Evolutionary conservation across 2,797 vertebrate genomes (phyloP).

Genomic region (Gastrophryne carolinensis): DNA sequence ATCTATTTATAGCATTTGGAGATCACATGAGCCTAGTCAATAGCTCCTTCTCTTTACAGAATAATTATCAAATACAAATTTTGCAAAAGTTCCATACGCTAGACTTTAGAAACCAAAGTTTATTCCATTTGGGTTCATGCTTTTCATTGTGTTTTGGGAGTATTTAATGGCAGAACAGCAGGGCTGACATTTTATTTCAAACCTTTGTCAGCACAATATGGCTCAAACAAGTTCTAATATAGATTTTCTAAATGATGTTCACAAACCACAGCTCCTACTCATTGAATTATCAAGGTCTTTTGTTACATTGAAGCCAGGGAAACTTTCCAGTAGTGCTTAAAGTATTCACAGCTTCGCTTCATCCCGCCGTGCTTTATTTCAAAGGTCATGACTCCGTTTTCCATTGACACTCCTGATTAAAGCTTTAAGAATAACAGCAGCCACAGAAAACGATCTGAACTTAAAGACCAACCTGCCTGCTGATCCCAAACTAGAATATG

Average conservation of each 20-base stretch:
- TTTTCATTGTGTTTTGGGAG: slow-evolving; percentile 58
- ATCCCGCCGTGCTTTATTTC: slow-evolving; percentile 66
- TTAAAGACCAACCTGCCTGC: slow-evolving; percentile 70
- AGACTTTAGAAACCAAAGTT: slow-evolving; percentile 17
- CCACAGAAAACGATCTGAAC: slow-evolving; percentile 69
- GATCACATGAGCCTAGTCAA: background rate
- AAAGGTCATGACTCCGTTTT: slow-evolving; percentile 68
- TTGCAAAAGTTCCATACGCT: background rate
- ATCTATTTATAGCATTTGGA: background rate
- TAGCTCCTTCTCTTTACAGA: background rate
- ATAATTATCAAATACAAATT: slow-evolving; percentile 31
- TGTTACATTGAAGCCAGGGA: slow-evolving; percentile 61
- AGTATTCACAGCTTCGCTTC: slow-evolving; percentile 62
- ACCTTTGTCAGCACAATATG: slow-evolving; percentile 58
- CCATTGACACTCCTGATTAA: slow-evolving; percentile 76
- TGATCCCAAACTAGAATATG: slow-evolving; percentile 61
- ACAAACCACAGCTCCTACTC: slow-evolving; percentile 59
- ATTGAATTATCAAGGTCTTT: slow-evolving; percentile 59
- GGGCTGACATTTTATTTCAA: slow-evolving; percentile 64
- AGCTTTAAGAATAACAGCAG: slow-evolving; percentile 66
- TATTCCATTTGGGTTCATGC: slow-evolving; percentile 46
- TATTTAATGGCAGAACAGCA: slow-evolving; percentile 57
- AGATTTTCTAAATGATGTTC: slow-evolving; percentile 61
- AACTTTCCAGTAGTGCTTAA: slow-evolving; percentile 63
- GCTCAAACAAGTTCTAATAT: slow-evolving; percentile 58